A percentile compares a stretch with the other conserved stretches of the same genome.
These are phyloP conservation scores for Reinhardtius hippoglossoides DNA, from an alignment of 2,113 vertebrate species.

Conservation along the genomic window DNA sequence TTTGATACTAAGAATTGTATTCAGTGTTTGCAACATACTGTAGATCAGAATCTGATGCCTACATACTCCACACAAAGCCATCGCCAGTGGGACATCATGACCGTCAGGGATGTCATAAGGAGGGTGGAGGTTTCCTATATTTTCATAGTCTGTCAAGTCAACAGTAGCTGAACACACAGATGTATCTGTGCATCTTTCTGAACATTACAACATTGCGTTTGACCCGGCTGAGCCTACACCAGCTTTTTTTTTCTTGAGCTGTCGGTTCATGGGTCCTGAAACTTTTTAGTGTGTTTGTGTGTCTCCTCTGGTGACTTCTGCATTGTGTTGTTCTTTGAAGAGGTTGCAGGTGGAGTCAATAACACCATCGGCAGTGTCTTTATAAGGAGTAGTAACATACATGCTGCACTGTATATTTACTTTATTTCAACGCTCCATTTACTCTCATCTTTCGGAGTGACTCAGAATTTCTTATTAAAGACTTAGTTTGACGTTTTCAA, in stretches of 20 bases:
- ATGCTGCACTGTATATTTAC: constrained; percentile 4
- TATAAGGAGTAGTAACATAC: neutral
- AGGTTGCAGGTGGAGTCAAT: neutral
- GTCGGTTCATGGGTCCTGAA: constrained; percentile 9
- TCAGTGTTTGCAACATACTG: constrained; percentile 45
- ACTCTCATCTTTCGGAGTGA: neutral
- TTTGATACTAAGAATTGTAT: constrained; percentile 61
- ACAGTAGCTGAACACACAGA: constrained; percentile 41
- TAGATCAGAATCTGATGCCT: constrained; percentile 58
- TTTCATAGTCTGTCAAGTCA: constrained; percentile 28
- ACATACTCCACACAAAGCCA: constrained; percentile 29
- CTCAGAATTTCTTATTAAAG: neutral
- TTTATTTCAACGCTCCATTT: constrained; percentile 14
- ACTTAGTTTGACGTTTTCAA: constrained; percentile 29
- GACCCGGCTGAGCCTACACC: constrained; percentile 1
- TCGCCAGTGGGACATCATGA: neutral
- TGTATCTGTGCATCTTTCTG: constrained; percentile 31
- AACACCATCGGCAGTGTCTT: neutral
- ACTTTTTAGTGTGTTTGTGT: constrained; percentile 4
- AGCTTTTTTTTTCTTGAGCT: constrained; percentile 31
- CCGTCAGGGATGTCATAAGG: constrained; percentile 35
- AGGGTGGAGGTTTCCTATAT: constrained; percentile 4
- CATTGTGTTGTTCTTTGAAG: constrained; percentile 18
- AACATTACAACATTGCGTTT: too few relatives aligned
- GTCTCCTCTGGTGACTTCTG: constrained; percentile 10